Conservation (phyloP, 2,888 invertebrate genomes). For the Ptychoptera albimana region DNA sequence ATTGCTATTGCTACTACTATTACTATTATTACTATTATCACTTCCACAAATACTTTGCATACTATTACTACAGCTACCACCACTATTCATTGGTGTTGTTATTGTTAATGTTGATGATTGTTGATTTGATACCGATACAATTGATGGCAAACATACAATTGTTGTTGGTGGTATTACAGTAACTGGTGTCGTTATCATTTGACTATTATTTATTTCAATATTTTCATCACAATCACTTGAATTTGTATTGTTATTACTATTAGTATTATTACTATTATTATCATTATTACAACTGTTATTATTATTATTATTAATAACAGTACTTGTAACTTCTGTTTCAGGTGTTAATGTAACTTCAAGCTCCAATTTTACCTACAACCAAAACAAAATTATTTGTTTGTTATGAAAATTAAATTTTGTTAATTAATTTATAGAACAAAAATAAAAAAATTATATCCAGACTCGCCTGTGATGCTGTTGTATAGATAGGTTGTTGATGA, state of each 20-base stretch:
- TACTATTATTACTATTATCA: no score
- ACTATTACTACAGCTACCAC: neutral
- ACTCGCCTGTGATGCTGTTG: constrained; percentile 9
- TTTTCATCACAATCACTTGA: constrained; percentile 17
- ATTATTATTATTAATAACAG: constrained; percentile 20
- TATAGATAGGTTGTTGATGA: constrained; percentile 5
- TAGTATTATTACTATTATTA: constrained; percentile 3
- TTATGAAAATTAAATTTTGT: no score
- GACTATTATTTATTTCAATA: constrained; percentile 15
- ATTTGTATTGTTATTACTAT: neutral
- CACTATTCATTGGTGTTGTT: neutral
- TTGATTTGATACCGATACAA: constrained; percentile 19
- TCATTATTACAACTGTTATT: constrained; percentile 5
- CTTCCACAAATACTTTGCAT: neutral
- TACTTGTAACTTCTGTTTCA: constrained; percentile 43
- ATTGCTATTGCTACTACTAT: no score
- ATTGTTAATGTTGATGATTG: constrained; percentile 12
- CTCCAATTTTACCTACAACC: constrained; percentile 19
- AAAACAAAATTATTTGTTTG: neutral
- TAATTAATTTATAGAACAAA: no score
- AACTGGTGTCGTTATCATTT: constrained; percentile 21
- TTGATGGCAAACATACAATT: constrained; percentile 34
- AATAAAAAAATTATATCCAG: constrained; percentile 1
- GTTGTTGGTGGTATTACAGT: constrained; percentile 37
- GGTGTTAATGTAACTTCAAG: constrained; percentile 43